phyloP scores from a whole-genome alignment of 1,140 invertebrate species.

The Bombus difficillimus region DNA sequence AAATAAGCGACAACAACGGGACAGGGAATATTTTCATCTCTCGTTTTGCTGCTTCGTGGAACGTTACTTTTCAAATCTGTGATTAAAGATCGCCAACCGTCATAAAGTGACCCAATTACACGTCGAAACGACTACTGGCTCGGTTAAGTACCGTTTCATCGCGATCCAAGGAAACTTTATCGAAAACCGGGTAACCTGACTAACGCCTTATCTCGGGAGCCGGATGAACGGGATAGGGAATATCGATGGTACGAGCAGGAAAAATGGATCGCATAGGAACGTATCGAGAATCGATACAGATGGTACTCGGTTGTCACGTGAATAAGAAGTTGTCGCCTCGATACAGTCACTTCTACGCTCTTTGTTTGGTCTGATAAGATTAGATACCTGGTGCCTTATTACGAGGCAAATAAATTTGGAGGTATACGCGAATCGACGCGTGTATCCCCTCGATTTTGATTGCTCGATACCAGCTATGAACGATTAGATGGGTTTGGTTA shows the following conservation, averaged over 20 bases:
- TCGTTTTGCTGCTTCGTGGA: slow-evolving; percentile 14
- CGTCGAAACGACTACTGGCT: slow-evolving; percentile 2
- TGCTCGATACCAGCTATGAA: neutral
- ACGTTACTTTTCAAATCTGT: slow-evolving; percentile 27
- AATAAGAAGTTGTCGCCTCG: slow-evolving; percentile 8
- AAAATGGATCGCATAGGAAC: too few relatives aligned
- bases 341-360: neutral
- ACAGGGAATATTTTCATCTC: slow-evolving; percentile 61
- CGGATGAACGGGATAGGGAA: slow-evolving; percentile 7
- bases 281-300: slow-evolving; percentile 21
- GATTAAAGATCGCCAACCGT: slow-evolving; percentile 44
- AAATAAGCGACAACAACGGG: slow-evolving; percentile 39
- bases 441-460: neutral
- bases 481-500: too few relatives aligned
- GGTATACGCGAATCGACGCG: neutral
- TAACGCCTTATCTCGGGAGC: slow-evolving; percentile 11
- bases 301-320: slow-evolving; percentile 14
- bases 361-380: slow-evolving; percentile 39
- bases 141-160: neutral
- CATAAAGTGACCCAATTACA: slow-evolving; percentile 67
- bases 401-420: neutral
- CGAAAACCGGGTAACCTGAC: neutral
- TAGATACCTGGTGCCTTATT: slow-evolving; percentile 22
- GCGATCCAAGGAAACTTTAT: slow-evolving; percentile 1
- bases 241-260: neutral